Evolutionary conservation across 2,797 vertebrate genomes (phyloP).

Genomic region (Allobates femoralis): DNA sequence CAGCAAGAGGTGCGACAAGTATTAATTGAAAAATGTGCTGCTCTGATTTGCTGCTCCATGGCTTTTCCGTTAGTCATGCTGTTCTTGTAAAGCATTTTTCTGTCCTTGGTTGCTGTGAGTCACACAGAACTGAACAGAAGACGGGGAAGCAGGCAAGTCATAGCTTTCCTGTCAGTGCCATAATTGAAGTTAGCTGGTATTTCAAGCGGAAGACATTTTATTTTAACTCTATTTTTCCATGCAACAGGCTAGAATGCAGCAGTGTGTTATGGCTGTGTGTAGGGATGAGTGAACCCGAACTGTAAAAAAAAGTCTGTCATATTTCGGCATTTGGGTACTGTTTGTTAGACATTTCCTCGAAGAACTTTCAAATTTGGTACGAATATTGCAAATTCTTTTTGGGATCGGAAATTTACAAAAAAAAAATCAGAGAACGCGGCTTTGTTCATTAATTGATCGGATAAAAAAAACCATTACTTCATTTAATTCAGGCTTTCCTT

Average conservation of each 20-base stretch:
- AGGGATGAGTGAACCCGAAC: too few relatives aligned
- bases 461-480: too few relatives aligned
- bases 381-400: too few relatives aligned
- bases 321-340: too few relatives aligned
- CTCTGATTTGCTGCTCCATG: conserved; percentile 19
- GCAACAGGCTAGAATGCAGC: background rate
- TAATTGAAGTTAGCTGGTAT: background rate
- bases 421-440: too few relatives aligned
- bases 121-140: conserved; percentile 27
- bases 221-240: background rate
- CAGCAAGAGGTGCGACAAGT: conserved; percentile 30
- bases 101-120: conserved; percentile 53
- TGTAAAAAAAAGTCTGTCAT: too few relatives aligned
- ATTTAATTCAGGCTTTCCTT: too few relatives aligned
- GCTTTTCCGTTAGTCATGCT: conserved; percentile 34
- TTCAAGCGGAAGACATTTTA: background rate
- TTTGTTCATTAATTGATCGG: too few relatives aligned
- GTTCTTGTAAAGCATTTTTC: conserved; percentile 41
- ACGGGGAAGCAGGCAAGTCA: background rate
- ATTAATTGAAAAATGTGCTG: conserved; percentile 53
- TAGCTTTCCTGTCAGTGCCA: background rate
- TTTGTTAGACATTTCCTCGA: too few relatives aligned
- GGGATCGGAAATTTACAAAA: too few relatives aligned
- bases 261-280: background rate
- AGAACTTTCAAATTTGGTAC: too few relatives aligned